phyloP scores from a whole-genome alignment of 2,888 invertebrate genomes.

The Papilio gigon region DNA sequence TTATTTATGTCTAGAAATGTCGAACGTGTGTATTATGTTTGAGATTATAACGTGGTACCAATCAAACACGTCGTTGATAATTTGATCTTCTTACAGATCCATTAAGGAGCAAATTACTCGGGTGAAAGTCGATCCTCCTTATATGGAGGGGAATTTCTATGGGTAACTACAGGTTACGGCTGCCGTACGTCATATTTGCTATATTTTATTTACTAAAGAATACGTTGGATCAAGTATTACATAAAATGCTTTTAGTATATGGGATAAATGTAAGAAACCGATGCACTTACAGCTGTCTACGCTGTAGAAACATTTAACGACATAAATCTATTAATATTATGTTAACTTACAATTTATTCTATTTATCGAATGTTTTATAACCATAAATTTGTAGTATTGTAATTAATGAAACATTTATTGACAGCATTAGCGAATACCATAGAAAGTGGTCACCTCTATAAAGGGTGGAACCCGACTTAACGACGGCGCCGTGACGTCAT shows the following conservation, averaged over 20 bases:
- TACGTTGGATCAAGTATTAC: no score
- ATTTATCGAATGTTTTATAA: neutral
- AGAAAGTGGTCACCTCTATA: conserved; percentile 24
- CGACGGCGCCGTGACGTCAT: conserved; percentile 14
- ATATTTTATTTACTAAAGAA: neutral
- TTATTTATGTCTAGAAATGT: conserved; percentile 9
- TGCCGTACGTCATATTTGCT: conserved; percentile 17
- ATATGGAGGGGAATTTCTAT: conserved; percentile 63
- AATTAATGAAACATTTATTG: neutral
- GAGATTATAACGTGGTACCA: conserved; percentile 14
- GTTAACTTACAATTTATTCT: neutral
- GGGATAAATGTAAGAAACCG: no score
- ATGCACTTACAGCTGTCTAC: neutral
- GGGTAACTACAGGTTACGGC: conserved; percentile 37
- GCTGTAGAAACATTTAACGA: neutral
- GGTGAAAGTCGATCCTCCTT: conserved; percentile 62
- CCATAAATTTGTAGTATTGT: neutral
- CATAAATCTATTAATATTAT: neutral
- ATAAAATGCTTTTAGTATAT: no score
- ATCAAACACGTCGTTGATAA: conserved; percentile 53
- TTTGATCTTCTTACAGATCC: conserved; percentile 61
- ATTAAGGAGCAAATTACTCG: conserved; percentile 65
- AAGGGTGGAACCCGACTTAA: conserved; percentile 23
- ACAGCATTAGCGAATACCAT: conserved; percentile 6
- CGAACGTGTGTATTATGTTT: neutral